Evolutionary conservation across 2,797 vertebrate genomes (phyloP).

Genomic region (Rhadinocentrus ornatus): DNA sequence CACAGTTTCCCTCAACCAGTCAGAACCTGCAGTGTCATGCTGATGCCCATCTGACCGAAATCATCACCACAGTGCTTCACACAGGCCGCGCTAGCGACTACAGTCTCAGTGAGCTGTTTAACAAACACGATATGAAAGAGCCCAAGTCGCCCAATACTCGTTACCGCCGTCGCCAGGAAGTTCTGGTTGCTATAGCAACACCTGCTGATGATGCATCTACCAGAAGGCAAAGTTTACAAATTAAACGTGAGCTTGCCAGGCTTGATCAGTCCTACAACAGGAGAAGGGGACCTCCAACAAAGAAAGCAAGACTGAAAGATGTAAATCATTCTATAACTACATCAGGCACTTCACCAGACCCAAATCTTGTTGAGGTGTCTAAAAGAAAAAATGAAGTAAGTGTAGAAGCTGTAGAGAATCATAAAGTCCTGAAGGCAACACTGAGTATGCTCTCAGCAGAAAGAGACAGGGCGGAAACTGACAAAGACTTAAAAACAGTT

Average conservation of each 20-base stretch:
- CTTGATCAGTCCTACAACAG: conserved; percentile 81
- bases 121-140: conserved; percentile 86
- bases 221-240: conserved; percentile 87
- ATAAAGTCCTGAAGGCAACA: conserved; percentile 10
- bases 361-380: conserved; percentile 40
- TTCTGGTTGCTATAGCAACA: conserved; percentile 82
- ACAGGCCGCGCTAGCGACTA: conserved; percentile 88
- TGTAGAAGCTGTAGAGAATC: conserved; percentile 21
- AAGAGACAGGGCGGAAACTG: conserved; percentile 31
- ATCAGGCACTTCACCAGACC: conserved; percentile 51
- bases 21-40: conserved; percentile 81
- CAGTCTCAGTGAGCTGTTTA: conserved; percentile 91
- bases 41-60: conserved; percentile 87
- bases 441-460: conserved; percentile 13
- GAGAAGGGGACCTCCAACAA: conserved; percentile 80
- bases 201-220: conserved; percentile 84
- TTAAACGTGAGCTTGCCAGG: conserved; percentile 90
- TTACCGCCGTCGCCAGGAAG: conserved; percentile 88
- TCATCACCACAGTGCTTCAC: conserved; percentile 91
- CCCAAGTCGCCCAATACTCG: conserved; percentile 90
- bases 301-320: conserved; percentile 76
- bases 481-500: conserved; percentile 46
- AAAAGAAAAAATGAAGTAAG: conserved; percentile 35
- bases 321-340: conserved; percentile 48
- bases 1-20: conserved; percentile 76